These are phyloP conservation scores for Nannospalax galili DNA, from an alignment of 2,113 vertebrate genomes.

Conservation along the genomic window DNA sequence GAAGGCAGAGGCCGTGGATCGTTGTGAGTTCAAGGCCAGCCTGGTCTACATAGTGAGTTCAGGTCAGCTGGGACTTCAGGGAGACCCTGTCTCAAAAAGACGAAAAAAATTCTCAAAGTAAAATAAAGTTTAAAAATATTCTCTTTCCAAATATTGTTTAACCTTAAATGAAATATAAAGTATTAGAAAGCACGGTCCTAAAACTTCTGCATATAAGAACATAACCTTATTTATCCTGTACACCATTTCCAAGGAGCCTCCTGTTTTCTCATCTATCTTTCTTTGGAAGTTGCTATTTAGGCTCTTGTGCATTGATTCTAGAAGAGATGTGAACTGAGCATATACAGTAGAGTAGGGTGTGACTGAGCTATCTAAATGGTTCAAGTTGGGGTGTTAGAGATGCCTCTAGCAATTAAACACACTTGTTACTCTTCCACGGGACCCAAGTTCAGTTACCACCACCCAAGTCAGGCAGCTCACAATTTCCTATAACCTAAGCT, in stretches of 20 bases:
- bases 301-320: not conserved
- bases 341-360: too few relatives aligned
- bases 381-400: not conserved
- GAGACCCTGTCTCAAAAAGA: too few relatives aligned
- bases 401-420: not conserved
- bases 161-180: slow-evolving; percentile 18
- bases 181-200: not conserved
- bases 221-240: not conserved
- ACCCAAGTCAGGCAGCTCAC: not conserved
- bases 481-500: not conserved
- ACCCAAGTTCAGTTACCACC: not conserved
- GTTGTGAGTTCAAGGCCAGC: too few relatives aligned
- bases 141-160: not conserved
- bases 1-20: too few relatives aligned
- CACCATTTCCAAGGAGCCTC: not conserved
- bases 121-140: too few relatives aligned
- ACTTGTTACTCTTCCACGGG: not conserved
- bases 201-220: not conserved
- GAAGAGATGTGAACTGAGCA: not conserved
- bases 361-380: too few relatives aligned
- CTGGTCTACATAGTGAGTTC: too few relatives aligned
- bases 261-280: not conserved
- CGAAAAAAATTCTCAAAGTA: too few relatives aligned
- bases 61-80: too few relatives aligned
- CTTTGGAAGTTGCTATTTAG: not conserved